Evolutionary conservation across 2,113 vertebrate species (phyloP).

Genomic region (Syngnathus floridae): DNA sequence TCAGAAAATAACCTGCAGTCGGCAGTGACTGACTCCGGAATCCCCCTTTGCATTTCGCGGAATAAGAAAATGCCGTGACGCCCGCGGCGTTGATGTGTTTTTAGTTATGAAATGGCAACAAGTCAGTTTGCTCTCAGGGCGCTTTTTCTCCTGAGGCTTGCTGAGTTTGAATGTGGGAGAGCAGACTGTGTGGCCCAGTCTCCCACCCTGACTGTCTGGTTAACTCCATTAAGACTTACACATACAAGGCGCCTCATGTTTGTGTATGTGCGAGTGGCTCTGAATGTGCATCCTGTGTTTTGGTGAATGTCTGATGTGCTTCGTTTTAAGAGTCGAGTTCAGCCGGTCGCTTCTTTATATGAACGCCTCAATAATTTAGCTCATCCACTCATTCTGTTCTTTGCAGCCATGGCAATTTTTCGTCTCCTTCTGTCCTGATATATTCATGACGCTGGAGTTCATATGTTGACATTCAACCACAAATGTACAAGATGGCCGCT

Average conservation of each 20-base stretch:
- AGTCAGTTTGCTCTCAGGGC: constrained; percentile 29
- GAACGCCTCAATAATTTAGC: constrained; percentile 64
- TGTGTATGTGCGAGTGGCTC: constrained; percentile 18
- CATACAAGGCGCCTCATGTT: constrained; percentile 19
- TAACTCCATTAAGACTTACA: constrained; percentile 43
- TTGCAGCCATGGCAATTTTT: constrained; percentile 39
- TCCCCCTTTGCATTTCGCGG: constrained; percentile 27
- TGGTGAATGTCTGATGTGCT: constrained; percentile 29
- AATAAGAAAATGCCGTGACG: constrained; percentile 26
- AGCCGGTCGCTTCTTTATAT: constrained; percentile 33
- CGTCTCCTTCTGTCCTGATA: background rate
- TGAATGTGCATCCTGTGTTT: constrained; percentile 31
- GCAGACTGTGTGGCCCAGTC: constrained; percentile 51
- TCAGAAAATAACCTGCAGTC: constrained; percentile 27
- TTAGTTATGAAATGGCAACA: constrained; percentile 34
- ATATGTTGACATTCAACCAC: background rate
- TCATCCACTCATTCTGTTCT: constrained; percentile 40
- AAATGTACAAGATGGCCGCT: too few relatives aligned
- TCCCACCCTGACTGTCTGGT: constrained; percentile 35
- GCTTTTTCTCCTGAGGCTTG: constrained; percentile 32
- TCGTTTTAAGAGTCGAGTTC: constrained; percentile 43
- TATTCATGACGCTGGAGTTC: background rate
- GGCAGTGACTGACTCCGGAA: constrained; percentile 42
- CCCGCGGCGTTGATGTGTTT: constrained; percentile 26
- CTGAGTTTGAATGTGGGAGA: constrained; percentile 30